Percentiles rank a stretch among this genome's conserved stretches.
Conservation (phyloP, 2,797 vertebrate genomes). For the Sebastes elongatus region DNA sequence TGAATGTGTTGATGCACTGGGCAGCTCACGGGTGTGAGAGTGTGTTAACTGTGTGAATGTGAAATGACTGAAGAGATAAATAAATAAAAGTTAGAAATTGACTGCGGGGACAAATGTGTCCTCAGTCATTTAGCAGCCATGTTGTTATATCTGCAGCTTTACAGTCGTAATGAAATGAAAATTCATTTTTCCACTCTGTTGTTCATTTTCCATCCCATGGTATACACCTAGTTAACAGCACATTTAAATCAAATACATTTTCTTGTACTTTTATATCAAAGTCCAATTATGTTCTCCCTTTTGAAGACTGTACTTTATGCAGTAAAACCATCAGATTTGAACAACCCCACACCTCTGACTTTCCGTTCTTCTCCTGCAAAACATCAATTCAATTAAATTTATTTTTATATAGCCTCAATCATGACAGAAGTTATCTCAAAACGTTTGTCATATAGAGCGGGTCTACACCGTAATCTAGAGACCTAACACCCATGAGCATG, state of each 20-base stretch:
- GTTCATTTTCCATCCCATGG: neutral
- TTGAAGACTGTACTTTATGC: neutral
- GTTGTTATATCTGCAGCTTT: neutral
- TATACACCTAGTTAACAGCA: neutral
- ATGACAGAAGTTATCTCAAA: no score
- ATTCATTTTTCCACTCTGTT: neutral
- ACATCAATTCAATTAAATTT: neutral
- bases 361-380: rapidly evolving
- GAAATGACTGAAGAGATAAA: neutral
- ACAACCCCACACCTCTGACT: neutral
- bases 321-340: neutral
- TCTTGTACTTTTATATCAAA: neutral
- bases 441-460: no score
- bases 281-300: neutral
- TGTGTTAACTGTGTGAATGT: neutral
- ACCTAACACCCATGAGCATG: no score
- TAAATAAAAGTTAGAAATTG: neutral
- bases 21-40: neutral
- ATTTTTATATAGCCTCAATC: no score
- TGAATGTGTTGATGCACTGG: neutral
- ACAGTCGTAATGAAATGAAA: neutral
- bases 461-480: no score
- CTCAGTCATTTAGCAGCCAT: neutral
- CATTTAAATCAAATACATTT: neutral
- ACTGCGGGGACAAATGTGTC: neutral